phyloP scores from a whole-genome alignment of 1,140 invertebrate genomes.

The Atta cephalotes region DNA sequence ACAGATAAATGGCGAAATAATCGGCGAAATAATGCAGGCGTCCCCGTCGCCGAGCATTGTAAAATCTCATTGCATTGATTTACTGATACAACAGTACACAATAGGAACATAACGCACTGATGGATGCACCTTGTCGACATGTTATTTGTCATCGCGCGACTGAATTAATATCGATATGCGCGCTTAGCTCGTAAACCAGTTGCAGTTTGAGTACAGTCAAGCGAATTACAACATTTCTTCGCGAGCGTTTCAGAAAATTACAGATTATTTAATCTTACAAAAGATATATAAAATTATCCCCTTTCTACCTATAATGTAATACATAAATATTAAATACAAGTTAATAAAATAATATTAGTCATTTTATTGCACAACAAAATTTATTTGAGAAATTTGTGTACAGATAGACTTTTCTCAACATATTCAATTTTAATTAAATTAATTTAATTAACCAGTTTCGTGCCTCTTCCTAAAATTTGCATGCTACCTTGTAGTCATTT shows the following conservation, averaged over 20 bases:
- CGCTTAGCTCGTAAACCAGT: constrained; percentile 18
- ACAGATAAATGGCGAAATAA: constrained; percentile 38
- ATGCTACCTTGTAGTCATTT: neutral
- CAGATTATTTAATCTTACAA: neutral
- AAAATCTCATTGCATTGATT: constrained; percentile 23
- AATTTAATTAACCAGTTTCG: too few relatives aligned
- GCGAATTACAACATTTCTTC: neutral
- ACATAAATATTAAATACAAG: neutral
- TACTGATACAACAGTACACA: constrained; percentile 44
- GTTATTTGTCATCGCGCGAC: constrained; percentile 64
- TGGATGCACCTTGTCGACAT: constrained; percentile 59
- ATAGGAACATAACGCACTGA: constrained; percentile 52
- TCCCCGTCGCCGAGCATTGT: neutral
- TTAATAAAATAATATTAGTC: neutral
- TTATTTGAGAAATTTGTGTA: neutral
- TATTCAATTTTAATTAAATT: too few relatives aligned
- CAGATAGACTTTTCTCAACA: too few relatives aligned
- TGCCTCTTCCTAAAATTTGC: neutral
- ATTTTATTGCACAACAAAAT: neutral
- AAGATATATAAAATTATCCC: neutral
- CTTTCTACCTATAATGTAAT: too few relatives aligned
- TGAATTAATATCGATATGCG: constrained; percentile 16
- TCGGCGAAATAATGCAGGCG: constrained; percentile 38
- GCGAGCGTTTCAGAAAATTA: neutral
- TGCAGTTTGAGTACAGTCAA: neutral